phyloP scores from a whole-genome alignment of 2,888 invertebrate genomes.

The Leptogaster cylindrica region DNA sequence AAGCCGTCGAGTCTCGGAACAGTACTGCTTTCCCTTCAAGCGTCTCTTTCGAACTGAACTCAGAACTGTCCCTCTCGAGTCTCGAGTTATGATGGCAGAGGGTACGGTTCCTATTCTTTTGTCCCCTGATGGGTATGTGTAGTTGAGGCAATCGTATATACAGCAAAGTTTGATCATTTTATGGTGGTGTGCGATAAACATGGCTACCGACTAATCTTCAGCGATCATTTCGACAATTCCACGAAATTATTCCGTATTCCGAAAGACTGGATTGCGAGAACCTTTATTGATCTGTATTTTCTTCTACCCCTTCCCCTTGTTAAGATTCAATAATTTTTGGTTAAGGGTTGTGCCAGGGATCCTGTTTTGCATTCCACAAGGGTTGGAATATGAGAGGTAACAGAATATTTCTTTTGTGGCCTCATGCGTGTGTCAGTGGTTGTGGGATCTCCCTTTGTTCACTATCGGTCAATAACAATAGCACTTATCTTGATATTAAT shows the following conservation, averaged over 20 bases:
- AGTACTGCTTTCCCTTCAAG: conserved; percentile 25
- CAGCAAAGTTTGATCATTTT: conserved; percentile 5
- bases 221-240: too few species aligned
- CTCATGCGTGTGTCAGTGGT: not conserved
- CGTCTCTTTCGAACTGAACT: conserved; percentile 25
- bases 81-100: conserved; percentile 19
- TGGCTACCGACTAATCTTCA: too few species aligned
- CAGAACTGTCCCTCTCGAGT: conserved; percentile 30
- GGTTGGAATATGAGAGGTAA: too few species aligned
- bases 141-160: conserved; percentile 13
- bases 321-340: not conserved
- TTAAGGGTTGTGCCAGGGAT: not conserved
- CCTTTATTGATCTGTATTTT: not conserved
- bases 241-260: too few species aligned
- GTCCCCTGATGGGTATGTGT: conserved; percentile 35
- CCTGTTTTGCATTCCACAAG: not conserved
- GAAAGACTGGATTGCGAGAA: not conserved
- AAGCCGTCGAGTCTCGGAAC: not conserved
- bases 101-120: conserved; percentile 34
- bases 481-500: conserved; percentile 8
- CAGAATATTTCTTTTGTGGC: not conserved
- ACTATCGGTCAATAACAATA: conserved; percentile 9
- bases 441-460: conserved; percentile 10
- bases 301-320: conserved; percentile 11
- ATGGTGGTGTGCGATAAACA: not conserved